phyloP scores from a whole-genome alignment of 2,113 vertebrate species.

The Rhadina sibilatrix region DNA sequence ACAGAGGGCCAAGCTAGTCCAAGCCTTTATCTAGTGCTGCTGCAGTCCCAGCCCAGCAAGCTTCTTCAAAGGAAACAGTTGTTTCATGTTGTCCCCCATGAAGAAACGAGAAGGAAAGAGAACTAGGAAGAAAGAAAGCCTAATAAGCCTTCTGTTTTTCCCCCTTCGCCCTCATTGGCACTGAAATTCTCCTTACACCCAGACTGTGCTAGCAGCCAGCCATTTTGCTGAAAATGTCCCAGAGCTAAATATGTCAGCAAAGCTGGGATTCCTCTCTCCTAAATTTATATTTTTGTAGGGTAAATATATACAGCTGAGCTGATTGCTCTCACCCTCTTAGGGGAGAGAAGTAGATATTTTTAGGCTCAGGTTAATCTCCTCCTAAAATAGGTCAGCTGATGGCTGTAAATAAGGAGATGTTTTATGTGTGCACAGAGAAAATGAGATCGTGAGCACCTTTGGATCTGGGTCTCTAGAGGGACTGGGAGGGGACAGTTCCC shows the following conservation, averaged over 20 bases:
- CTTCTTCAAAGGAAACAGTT: not conserved
- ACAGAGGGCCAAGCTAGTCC: not conserved
- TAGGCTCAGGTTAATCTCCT: conserved; percentile 52
- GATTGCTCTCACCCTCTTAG: conserved; percentile 30
- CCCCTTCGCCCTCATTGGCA: not conserved
- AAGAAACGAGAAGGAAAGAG: not conserved
- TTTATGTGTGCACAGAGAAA: not conserved
- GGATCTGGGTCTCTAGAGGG: not conserved
- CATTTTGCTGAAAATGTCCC: not conserved
- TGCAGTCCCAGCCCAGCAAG: not conserved
- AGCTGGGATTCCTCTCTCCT: conserved; percentile 33
- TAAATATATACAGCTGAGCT: conserved; percentile 52
- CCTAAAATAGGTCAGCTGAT: conserved; percentile 32
- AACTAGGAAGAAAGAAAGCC: not conserved
- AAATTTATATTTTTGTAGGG: conserved; percentile 25
- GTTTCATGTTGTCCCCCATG: not conserved
- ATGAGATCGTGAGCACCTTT: not conserved
- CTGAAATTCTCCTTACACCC: not conserved
- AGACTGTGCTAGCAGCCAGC: not conserved
- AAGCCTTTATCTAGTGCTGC: not conserved
- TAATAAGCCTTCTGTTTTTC: not conserved
- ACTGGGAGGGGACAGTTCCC: not conserved
- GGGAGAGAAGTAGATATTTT: conserved; percentile 31
- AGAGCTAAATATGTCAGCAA: not conserved
- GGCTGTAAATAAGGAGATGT: not conserved